A percentile compares a stretch with the other conserved stretches of the same genome.
Evolutionary conservation across 2,113 vertebrate genomes (phyloP).

Genomic region (Clarias batrachus): DNA sequence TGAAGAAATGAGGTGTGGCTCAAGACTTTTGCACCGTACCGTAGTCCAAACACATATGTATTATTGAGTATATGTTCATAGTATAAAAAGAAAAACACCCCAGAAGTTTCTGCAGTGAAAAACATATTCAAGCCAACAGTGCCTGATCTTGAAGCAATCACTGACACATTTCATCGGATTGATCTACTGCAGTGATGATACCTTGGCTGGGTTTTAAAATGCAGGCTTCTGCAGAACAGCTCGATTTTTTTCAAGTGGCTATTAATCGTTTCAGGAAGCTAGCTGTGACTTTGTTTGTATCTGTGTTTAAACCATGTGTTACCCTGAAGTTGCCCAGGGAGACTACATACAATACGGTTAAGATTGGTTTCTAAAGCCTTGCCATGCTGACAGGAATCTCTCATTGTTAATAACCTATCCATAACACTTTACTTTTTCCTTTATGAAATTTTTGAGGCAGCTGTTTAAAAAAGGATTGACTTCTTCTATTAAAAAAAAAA

Average conservation of each 20-base stretch:
- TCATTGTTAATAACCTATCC: neutral
- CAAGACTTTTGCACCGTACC: no score
- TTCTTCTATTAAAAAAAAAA: neutral
- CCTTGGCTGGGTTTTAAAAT: slow-evolving; percentile 28
- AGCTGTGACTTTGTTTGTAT: slow-evolving; percentile 24
- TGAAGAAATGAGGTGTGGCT: no score
- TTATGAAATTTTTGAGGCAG: neutral
- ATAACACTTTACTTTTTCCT: neutral
- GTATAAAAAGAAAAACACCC: neutral
- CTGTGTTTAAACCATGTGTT: slow-evolving; percentile 2
- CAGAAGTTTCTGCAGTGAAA: neutral
- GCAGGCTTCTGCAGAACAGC: slow-evolving; percentile 20
- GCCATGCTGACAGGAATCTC: slow-evolving; percentile 23
- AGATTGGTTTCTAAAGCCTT: slow-evolving; percentile 15
- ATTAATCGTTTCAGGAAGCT: slow-evolving; percentile 61
- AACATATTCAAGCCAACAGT: neutral
- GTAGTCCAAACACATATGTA: neutral
- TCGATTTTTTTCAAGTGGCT: slow-evolving; percentile 46
- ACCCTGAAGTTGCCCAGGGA: slow-evolving; percentile 27
- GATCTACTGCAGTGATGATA: neutral
- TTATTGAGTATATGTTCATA: neutral
- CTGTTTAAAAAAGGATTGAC: neutral
- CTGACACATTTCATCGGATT: slow-evolving; percentile 25
- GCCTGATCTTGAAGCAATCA: slow-evolving; percentile 25
- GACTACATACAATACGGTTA: neutral